phyloP scores from a whole-genome alignment of 92 coral and sea anemone species.

The Muricea muricata region DNA sequence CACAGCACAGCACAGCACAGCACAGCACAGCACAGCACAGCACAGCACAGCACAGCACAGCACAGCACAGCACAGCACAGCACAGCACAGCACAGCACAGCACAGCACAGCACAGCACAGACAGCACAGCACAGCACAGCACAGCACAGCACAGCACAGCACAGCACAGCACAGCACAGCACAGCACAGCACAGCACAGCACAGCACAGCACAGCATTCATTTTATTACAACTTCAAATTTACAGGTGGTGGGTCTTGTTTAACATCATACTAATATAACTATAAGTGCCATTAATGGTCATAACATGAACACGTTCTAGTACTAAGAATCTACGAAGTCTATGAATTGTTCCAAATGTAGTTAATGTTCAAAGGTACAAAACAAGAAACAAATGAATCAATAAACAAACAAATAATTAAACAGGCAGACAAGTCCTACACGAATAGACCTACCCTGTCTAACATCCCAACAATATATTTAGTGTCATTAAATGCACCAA shows the following conservation, averaged over 20 bases:
- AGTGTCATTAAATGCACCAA: constrained; percentile 97
- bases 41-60: not conserved
- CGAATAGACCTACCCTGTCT: constrained; percentile 73
- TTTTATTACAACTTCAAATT: no score
- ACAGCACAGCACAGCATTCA: not conserved
- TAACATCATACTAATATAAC: no score
- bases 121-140: constrained; percentile 17
- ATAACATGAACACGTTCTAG: no score
- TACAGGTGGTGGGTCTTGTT: no score
- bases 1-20: not conserved
- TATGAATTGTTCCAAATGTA: no score
- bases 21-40: not conserved
- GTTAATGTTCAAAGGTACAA: no score
- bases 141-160: constrained; percentile 7
- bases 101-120: constrained; percentile 11
- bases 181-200: not conserved
- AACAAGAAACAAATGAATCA: not conserved
- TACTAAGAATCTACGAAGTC: no score
- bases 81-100: constrained; percentile 12
- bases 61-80: not conserved
- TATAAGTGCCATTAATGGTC: no score
- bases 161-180: not conserved
- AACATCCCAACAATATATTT: constrained; percentile 98
- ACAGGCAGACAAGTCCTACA: not conserved
- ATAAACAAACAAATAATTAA: not conserved